Evolutionary conservation across 92 coral and sea anemone genomes (phyloP), one percentile per base, ranked within the genome.

Genomic region (Scolanthus callimorphus): DNA sequence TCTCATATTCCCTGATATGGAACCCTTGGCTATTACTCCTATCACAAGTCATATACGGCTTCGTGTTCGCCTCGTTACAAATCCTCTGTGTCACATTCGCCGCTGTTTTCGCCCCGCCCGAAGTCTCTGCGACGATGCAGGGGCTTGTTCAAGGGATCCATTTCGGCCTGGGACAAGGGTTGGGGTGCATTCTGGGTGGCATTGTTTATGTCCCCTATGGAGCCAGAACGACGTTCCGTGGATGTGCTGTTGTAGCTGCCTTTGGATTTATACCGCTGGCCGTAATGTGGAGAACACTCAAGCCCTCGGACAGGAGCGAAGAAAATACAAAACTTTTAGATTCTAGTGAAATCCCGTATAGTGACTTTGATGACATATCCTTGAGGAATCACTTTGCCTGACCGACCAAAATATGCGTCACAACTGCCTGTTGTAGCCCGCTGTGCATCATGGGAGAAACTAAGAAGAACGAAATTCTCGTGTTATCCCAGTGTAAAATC

Each of bases 21-120:
- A 23, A 62, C 52, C 79, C 79, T 3, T 71, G 79, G 71, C 26
- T 34, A 22, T 61, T 71, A 12, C 78, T 71, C 20, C 37, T 55
- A 4, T 27, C 58, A 13, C 63, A 61, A 47, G 46, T 52, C 27
- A 70, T 72, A 15, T 67, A 72, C 25, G 79, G 79, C 26, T 62
- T 72, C 28, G 60, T 67, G 3, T 72, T 39, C 13, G 79, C 71
- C 20, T 60, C 63, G 4, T 28, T 53, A 45, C 53, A 67, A 67
- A 29, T 63, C 53, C 20, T 63, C 24, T 51, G 52, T 15, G 62
- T 62, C 0, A 30, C 53, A 17, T 71, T 57, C 59, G 78, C 51
- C 26, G 34, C 39, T 23, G 27, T n/a, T 17, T 54, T 60, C 55
- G 52, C 78, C 1, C 78, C 78, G 27, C 57, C 69, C 4, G 70